Evolutionary conservation across 2,888 invertebrate genomes (phyloP).

Genomic region (Ormyrus rosae): DNA sequence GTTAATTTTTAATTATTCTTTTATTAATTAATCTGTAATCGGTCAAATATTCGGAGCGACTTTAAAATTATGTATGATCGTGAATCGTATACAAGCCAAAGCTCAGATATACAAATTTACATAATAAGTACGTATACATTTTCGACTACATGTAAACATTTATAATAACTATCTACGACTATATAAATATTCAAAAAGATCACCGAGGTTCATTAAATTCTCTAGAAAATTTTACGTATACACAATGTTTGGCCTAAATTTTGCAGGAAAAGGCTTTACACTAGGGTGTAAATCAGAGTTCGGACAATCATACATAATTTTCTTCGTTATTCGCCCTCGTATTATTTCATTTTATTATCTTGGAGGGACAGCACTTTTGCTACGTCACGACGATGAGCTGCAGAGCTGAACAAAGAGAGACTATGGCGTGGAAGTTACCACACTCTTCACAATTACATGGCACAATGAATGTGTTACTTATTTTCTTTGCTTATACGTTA

Average conservation of each 20-base stretch:
- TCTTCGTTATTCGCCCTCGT: conserved; percentile 29
- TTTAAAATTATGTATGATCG: conserved; percentile 19
- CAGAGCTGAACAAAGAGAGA: conserved; percentile 69
- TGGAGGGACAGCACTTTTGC: conserved; percentile 75
- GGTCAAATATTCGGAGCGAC: conserved; percentile 14
- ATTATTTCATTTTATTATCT: conserved; percentile 71
- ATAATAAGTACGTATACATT: conserved; percentile 34
- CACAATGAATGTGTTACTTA: conserved; percentile 65
- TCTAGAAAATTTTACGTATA: conserved; percentile 15
- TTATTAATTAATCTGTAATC: conserved; percentile 60
- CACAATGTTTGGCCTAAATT: conserved; percentile 4
- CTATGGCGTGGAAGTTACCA: conserved; percentile 66
- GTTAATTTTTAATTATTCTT: conserved; percentile 58
- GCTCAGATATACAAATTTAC: conserved; percentile 25
- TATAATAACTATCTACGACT: conserved; percentile 19
- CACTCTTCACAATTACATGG: conserved; percentile 72
- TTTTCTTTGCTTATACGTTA: conserved; percentile 40
- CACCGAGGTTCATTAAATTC: conserved; percentile 7
- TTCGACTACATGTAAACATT: conserved; percentile 25
- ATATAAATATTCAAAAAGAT: conserved; percentile 35
- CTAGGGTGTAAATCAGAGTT: conserved; percentile 1
- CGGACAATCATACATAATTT: conserved; percentile 46
- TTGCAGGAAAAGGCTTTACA: not conserved
- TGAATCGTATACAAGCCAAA: conserved; percentile 17
- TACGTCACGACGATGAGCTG: conserved; percentile 71